Evolutionary conservation across 2,113 vertebrate species (phyloP), one percentile per base, ranked within the genome.

Genomic region (Mus pahari): DNA sequence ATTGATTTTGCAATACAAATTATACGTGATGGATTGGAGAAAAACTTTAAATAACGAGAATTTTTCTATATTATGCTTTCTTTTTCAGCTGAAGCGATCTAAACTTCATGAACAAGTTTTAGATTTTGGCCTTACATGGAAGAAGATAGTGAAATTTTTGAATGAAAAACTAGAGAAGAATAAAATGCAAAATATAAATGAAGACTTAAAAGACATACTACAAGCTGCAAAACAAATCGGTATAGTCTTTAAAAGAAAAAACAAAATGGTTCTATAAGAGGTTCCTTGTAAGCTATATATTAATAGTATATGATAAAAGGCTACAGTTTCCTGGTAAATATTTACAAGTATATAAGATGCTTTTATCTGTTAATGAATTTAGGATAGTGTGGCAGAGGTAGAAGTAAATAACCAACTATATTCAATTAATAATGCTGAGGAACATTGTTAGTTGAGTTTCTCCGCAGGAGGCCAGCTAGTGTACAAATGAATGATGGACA

Each of bases 171-270:
- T 99, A 96, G 98, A 99, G 96, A 99, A 99, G 98, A 99, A 97
- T 96, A 97, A 99, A 91, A 98, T 99, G 90, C 99, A 99, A 94
- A 97, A 96, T 94, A 98, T 99, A 96, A 98, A 98, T 96, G 98
- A 98, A 96, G 99, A 99, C 95, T 98, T 99, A 98, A 99, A 98
- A 98, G 98, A 97, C 96, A 97, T 99, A 97, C 98, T 99, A 81
- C 98, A 99, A 95, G 99, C 99, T 98, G 99, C 99, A 97, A 99
- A 99, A 98, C 99, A 99, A 97, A 99, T 99, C 94, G 99, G 99
- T 99, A 99, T 96, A 83, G 60, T 93, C 87, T 73, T 96, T 90
- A 33, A 75, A 68, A 58, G 55, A 58, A 74, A 68, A 96, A 60
- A 10, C 16, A 68, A 10, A 90, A n/a, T 83, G 20, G 7, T 88